Base-by-base conservation (phyloP, 2,888 invertebrate genomes). In the Caradrina clavipalpis region DNA sequence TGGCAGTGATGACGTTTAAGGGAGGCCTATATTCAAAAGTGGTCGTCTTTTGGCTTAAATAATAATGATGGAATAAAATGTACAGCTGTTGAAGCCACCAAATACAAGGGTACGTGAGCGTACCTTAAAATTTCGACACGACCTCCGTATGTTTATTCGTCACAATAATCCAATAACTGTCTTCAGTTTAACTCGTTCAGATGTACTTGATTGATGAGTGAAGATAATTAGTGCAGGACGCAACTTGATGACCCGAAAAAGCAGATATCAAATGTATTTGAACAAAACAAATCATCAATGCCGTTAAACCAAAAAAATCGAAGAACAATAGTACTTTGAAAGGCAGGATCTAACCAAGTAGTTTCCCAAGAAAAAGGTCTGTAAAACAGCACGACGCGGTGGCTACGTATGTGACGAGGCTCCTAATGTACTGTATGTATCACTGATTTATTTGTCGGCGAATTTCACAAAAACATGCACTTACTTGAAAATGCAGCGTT, bases 401-500 rank as follows among this genome's bases (percentile, higher is more conserved):
- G 61, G 61, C 67, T 51, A 50, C 26, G 78, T 78, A 80, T 82
- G 81, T 85, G 83, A 85, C 83, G 67, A 78, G 76, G 59, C 19
- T 85, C 22, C 51, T 79, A 79, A 83, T 76, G 72, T 71, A 69
- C 67, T 67, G 67, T 73, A 69, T 58, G 72, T 79, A 79, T 70
- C 67, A 65, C 64, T 65, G 72, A 84, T 80, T 77, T 82, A 84
- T 72, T 76, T 71, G 88, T 82, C 84, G 82, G 82, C 73, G 73
- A 76, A 81, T 83, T 79, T 81, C 69, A 82, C 79, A 85, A 86
- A 85, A 84, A 79, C 73, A 71, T 62, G 69, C 63, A 69, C 59
- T 78, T 78, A 76, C 81, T 85, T 86, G 76, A 74, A 81, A 82
- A 86, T 84, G 85, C 86, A 79, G 59, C 65, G 73, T 58, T 69